Percentiles rank a stretch among this genome's conserved stretches.
Conservation (phyloP, 1,140 invertebrate species). For the Drosophila kepulauana region DNA sequence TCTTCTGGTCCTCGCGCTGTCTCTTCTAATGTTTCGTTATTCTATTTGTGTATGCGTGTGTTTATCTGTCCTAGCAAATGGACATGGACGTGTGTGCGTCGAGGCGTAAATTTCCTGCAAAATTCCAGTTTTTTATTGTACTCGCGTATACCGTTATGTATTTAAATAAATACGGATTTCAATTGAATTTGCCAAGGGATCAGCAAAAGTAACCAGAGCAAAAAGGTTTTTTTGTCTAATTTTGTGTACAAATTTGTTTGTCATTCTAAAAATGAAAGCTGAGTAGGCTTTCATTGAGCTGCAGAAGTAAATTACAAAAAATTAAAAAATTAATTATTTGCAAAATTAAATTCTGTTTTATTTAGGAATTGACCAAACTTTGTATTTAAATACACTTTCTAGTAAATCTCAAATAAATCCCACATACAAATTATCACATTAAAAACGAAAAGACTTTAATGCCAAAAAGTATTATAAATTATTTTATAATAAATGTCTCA, state of each 20-base stretch:
- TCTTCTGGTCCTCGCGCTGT: conserved; percentile 18
- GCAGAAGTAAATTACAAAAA: too few relatives aligned
- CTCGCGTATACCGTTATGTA: conserved; percentile 14
- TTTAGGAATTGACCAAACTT: too few relatives aligned
- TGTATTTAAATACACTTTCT: too few relatives aligned
- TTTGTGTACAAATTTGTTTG: not conserved
- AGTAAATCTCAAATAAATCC: too few relatives aligned
- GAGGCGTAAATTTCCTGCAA: conserved; percentile 52
- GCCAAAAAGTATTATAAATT: too few relatives aligned
- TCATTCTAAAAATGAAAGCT: not conserved
- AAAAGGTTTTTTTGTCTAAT: not conserved
- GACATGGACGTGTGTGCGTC: conserved; percentile 46
- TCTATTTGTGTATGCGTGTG: conserved; percentile 18
- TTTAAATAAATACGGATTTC: conserved; percentile 43
- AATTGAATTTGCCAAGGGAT: conserved; percentile 29
- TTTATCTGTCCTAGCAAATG: not conserved
- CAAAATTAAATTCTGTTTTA: too few relatives aligned
- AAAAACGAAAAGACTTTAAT: too few relatives aligned
- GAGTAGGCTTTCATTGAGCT: not conserved
- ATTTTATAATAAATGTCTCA: too few relatives aligned
- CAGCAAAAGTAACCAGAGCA: conserved; percentile 3
- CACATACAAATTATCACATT: too few relatives aligned
- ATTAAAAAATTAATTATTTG: too few relatives aligned
- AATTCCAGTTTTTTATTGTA: conserved; percentile 34
- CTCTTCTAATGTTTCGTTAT: conserved; percentile 35